These are phyloP conservation scores for Lasioglossum oenotherae DNA, from an alignment of 2,888 invertebrate genomes.

Conservation along the genomic window DNA sequence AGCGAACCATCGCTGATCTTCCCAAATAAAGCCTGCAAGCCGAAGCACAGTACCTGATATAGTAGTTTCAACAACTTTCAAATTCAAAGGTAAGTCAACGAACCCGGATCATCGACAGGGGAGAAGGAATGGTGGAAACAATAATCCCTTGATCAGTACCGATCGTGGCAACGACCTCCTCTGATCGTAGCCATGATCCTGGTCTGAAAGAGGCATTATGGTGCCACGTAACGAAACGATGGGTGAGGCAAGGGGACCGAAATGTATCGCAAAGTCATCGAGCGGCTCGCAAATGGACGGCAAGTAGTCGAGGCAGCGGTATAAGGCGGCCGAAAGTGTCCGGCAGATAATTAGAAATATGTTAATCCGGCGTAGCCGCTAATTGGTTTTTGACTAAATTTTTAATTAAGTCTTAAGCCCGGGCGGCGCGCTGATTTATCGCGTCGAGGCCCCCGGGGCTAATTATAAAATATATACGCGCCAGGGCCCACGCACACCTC, in stretches of 20 bases:
- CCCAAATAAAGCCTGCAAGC: background rate
- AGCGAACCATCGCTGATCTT: background rate
- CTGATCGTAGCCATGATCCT: slow-evolving; percentile 4
- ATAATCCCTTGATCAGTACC: slow-evolving; percentile 6
- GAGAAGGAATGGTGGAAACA: slow-evolving; percentile 8
- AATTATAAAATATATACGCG: slow-evolving; percentile 79
- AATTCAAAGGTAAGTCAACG: background rate
- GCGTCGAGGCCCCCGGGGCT: slow-evolving; percentile 65
- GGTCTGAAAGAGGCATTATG: slow-evolving; percentile 35
- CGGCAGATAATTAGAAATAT: slow-evolving; percentile 82
- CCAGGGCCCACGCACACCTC: slow-evolving; percentile 39
- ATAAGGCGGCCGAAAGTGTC: slow-evolving; percentile 70
- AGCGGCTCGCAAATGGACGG: slow-evolving; percentile 41
- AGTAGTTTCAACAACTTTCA: background rate
- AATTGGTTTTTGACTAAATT: slow-evolving; percentile 82
- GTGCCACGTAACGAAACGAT: background rate
- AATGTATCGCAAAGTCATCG: slow-evolving; percentile 72
- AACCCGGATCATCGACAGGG: slow-evolving; percentile 5
- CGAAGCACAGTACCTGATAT: background rate
- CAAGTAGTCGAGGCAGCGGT: slow-evolving; percentile 64
- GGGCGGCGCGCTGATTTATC: slow-evolving; percentile 80
- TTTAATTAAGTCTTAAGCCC: slow-evolving; percentile 80
- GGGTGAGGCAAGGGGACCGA: slow-evolving; percentile 22
- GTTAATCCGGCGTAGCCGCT: slow-evolving; percentile 80
- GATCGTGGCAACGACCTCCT: slow-evolving; percentile 25